Evolutionary conservation across 2,888 invertebrate genomes (phyloP), one percentile per base, ranked within the genome.

Genomic region (Lathronympha strigana): DNA sequence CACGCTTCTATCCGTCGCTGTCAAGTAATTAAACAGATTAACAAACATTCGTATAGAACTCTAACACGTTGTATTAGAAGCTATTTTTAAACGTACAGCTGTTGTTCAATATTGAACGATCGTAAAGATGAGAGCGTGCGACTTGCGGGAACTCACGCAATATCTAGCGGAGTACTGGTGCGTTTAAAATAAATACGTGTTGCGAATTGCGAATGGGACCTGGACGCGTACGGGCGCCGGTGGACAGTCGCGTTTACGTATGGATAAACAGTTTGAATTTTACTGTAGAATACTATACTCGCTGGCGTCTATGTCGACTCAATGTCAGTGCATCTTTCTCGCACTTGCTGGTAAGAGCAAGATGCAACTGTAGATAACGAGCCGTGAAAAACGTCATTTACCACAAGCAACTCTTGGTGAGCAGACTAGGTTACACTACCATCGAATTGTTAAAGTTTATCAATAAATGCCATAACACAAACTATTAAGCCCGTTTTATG

Each of bases 1-100:
- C 85, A 84, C 83, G 82, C 77, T 78, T 80, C 78, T 76, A 84
- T 87, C 83, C 86, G 86, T 88, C 86, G 84, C 81, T 79, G 85
- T 82, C 79, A 75, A 80, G 77, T 84, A 85, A 85, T 90, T 88
- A 87, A 68, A 75, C 76, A 62, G 64, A 67, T 68, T 71, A 75
- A 64, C 69, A 66, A 62, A 33, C 68, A 13, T 40, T 55, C 61
- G 68, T 45, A 47, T 55, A 73, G 61, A 58, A 70, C 76, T 71
- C 68, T 82, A 79, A 69, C 23, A n/a, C 68, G 17, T 60, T 13
- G 69, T 0, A 58, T 47, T 71, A 73, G 67, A 69, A 68, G 70
- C 70, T 66, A 73, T 64, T 73, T 73, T 78, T 61, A 70, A 49
- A 45, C 67, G 72, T 71, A 62, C n/a, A 47, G 8, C 38, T 55